Base-by-base conservation (phyloP, 2,888 invertebrate genomes). In the Pherbina coryleti region DNA sequence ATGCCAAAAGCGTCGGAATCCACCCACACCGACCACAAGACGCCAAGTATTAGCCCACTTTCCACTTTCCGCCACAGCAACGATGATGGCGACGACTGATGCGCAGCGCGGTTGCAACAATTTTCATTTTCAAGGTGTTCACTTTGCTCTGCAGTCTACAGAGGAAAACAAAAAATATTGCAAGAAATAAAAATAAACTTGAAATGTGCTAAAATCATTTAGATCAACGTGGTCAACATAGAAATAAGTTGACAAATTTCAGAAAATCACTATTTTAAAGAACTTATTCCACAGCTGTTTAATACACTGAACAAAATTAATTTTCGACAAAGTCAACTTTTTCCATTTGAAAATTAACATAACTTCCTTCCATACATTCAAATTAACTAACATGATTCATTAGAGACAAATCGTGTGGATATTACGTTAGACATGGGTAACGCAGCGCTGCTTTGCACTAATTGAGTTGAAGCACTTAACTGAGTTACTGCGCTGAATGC, bases 111-210 rank as follows among this genome's bases (percentile, higher is more conserved):
- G 25, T 34, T 55, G 53, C 22, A 76, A 60, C 22, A 37, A 28
- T 76, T 60, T 60, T 69, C 57, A 69, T 76, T 76, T 69, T 76
- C 75, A 76, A 76, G 75, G 75, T 76, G 57, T 69, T 57, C 44
- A 14, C 9, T 25, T 17, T 74, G 44, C 44, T 74, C 25, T 51
- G 31, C 62, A 49, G 44, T n/a, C 34, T 44, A 44, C 8, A 17
- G 31, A 72, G 22, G 8, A 25, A 11, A 34, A 60, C 53, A 34
- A 19, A 75, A 37, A 74, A 74, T 64, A 49, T 51, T 3, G 5
- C 34, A 14, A 66, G 28, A 69, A 4, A 34, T 3, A 25, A 44
- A 69, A 69, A 44, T 49, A 67, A 57, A 34, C 69, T 57, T 60
- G 37, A 60, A 22, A 34, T 55, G 60, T 34, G 69, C 17, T 75